phyloP scores from a whole-genome alignment of 2,797 vertebrate genomes.

The Arrhamphus sclerolepis region DNA sequence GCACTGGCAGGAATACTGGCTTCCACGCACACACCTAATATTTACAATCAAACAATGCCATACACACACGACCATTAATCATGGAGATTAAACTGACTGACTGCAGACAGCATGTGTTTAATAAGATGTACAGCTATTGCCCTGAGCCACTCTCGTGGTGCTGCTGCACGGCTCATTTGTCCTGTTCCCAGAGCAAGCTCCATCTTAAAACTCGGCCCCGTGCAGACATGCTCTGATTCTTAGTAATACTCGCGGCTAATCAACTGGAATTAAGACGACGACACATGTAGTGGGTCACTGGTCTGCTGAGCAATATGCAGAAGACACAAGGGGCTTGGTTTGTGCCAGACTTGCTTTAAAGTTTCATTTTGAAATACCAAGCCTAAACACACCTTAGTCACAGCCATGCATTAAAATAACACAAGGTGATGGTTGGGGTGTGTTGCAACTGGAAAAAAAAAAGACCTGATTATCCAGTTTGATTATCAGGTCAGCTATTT shows the following conservation, averaged over 20 bases:
- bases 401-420: background rate
- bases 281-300: slow-evolving; percentile 39
- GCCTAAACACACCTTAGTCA: background rate
- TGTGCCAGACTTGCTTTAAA: slow-evolving; percentile 20
- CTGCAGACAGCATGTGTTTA: slow-evolving; percentile 47
- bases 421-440: background rate
- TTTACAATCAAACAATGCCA: slow-evolving; percentile 25
- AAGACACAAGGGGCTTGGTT: slow-evolving; percentile 3
- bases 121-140: slow-evolving; percentile 55
- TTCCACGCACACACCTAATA: slow-evolving; percentile 1
- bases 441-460: slow-evolving; percentile 12
- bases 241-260: slow-evolving; percentile 52
- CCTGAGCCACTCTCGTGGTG: slow-evolving; percentile 53
- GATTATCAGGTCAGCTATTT: background rate
- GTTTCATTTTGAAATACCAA: slow-evolving; percentile 11
- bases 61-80: slow-evolving; percentile 56
- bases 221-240: slow-evolving; percentile 65
- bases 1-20: background rate
- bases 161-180: slow-evolving; percentile 70
- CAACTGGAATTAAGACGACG: slow-evolving; percentile 58
- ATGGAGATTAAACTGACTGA: slow-evolving; percentile 58
- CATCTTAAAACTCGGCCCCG: slow-evolving; percentile 65
- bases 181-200: slow-evolving; percentile 64
- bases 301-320: slow-evolving; percentile 20
- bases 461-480: background rate